phyloP scores from a whole-genome alignment of 2,113 vertebrate species.

The Larimichthys crocea region DNA sequence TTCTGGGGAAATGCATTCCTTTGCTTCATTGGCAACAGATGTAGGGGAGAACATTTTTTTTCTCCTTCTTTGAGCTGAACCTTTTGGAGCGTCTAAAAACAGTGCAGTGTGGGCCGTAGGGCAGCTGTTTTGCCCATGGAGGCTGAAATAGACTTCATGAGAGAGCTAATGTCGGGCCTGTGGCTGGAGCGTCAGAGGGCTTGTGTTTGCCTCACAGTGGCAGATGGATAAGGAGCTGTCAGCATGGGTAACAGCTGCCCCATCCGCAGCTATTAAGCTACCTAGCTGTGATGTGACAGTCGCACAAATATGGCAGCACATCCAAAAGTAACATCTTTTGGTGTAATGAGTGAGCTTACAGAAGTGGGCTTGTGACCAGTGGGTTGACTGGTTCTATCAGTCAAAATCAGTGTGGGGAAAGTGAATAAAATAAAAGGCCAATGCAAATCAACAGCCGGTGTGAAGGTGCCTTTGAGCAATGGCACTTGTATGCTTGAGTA shows the following conservation, averaged over 20 bases:
- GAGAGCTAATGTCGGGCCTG: constrained; percentile 73
- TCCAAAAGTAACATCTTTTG: constrained; percentile 41
- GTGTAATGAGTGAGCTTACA: not conserved
- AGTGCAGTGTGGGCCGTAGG: constrained; percentile 62
- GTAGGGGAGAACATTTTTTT: constrained; percentile 71
- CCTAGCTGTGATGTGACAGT: constrained; percentile 51
- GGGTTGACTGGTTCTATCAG: constrained; percentile 2
- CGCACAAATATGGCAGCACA: constrained; percentile 18
- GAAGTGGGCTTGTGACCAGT: constrained; percentile 5
- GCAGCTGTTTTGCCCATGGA: constrained; percentile 81
- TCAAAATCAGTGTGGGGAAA: constrained; percentile 9
- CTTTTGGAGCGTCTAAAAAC: constrained; percentile 79
- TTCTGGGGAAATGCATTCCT: constrained; percentile 81
- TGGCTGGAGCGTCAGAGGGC: constrained; percentile 63
- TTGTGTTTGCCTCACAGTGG: constrained; percentile 60
- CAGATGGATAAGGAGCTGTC: constrained; percentile 80
- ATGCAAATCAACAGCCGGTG: constrained; percentile 21
- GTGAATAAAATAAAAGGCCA: constrained; percentile 14
- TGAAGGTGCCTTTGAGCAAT: constrained; percentile 30
- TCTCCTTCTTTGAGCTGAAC: constrained; percentile 61
- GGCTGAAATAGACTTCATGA: constrained; percentile 82
- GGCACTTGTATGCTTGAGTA: not conserved
- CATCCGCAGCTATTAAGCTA: constrained; percentile 58
- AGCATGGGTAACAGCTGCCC: constrained; percentile 72
- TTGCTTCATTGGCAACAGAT: constrained; percentile 85